Base-by-base conservation (phyloP, 1,140 invertebrate species). In the Gonioctena quinquepunctata region DNA sequence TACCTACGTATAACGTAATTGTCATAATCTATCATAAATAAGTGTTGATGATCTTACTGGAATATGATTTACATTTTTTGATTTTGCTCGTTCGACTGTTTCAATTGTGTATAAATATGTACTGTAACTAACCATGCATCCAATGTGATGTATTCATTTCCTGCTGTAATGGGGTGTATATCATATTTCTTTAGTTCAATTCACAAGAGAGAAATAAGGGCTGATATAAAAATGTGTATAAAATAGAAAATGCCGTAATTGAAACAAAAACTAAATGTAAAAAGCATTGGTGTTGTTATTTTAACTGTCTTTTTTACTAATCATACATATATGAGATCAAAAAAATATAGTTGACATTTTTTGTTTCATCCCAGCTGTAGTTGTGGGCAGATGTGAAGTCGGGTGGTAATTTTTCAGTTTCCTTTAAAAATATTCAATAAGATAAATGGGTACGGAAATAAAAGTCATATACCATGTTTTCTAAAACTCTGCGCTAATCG, bases 171-270 rank as follows among this genome's bases (percentile, higher is more conserved):
- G 50, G 63, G 52, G 59, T 73, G 71, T 76, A 73, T 49, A 69
- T 76, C 72, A 73, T 77, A 69, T 77, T 77, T 77, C 67, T 73
- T 72, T 76, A 68, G 68, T 72, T 74, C 57, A 49, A 73, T 73
- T 74, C 71, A 75, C 72, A 78, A 73, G 76, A 78, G 76, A 78
- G 76, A 78, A 78, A 75, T 68, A 78, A 76, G 76, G 74, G 76
- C 76, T 78, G 76, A 78, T 78, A 73, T 70, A 72, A 73, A 70
- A 69, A 66, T 70, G 69, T 76, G 70, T 72, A 76, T 76, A 74
- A 69, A 50, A 72, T 69, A 74, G 65, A 66, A 71, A 60, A 71
- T 66, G 50, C 66, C 64, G 60, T 71, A 68, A 63, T 61, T 54
- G 61, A 65, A 50, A 69, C 33, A 42, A 67, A 67, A 65, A 70